These are phyloP conservation scores for Lutraria rhynchaena DNA, from an alignment of 1,140 invertebrate species.

Conservation along the genomic window DNA sequence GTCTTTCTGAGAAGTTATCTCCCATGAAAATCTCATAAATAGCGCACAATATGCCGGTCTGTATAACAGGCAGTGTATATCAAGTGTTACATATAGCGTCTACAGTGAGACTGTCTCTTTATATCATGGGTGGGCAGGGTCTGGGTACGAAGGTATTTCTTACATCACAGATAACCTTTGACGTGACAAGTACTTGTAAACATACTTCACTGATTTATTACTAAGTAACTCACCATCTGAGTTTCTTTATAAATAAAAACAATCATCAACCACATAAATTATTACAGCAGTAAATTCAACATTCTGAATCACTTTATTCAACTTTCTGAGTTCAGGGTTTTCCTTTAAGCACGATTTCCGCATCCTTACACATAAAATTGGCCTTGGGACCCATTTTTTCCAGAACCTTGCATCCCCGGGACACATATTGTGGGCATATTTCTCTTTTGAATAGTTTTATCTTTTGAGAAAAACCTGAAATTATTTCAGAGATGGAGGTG, in stretches of 20 bases:
- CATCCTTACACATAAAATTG: no score
- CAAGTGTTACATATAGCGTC: conserved; percentile 7
- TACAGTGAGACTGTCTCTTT: neutral
- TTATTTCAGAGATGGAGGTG: no score
- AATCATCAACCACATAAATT: no score
- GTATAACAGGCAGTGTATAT: conserved; percentile 12
- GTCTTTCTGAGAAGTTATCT: conserved; percentile 39
- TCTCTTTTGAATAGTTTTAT: no score
- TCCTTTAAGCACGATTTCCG: no score
- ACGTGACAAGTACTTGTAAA: conserved; percentile 37
- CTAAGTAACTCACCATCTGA: neutral
- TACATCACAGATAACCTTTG: conserved; percentile 47
- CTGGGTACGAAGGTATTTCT: conserved; percentile 15
- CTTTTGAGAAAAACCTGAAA: no score
- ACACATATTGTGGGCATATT: no score
- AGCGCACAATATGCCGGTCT: conserved; percentile 48
- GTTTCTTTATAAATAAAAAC: neutral
- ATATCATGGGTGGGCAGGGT: conserved; percentile 49
- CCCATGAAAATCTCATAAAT: conserved; percentile 42
- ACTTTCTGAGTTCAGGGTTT: no score
- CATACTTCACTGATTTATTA: conserved; percentile 1
- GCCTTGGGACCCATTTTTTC: no score
- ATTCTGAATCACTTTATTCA: no score
- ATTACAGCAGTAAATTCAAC: no score
- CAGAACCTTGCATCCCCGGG: no score